Percentiles rank a stretch among this genome's conserved stretches.
phyloP scores from a whole-genome alignment of 2,113 vertebrate species.

The Riparia riparia region DNA sequence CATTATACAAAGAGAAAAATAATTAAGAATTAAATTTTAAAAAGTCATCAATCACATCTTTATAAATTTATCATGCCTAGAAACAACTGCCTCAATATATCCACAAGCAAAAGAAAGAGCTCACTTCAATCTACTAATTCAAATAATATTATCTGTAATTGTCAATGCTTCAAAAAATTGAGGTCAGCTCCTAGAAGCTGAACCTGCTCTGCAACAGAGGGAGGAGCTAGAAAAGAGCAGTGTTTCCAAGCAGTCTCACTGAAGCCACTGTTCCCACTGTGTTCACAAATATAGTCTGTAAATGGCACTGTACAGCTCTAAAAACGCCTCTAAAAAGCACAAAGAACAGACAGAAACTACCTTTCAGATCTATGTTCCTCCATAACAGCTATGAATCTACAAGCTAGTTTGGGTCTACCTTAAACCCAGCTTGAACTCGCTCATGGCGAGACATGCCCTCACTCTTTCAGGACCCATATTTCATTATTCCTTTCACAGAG shows the following conservation, averaged over 20 bases:
- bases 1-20: background rate
- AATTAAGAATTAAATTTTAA: background rate
- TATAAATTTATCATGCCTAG: background rate
- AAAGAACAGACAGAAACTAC: background rate
- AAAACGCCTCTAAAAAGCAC: background rate
- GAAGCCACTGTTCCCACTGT: background rate
- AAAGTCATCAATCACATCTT: background rate
- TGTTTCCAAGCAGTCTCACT: background rate
- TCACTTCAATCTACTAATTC: background rate
- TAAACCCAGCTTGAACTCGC: background rate
- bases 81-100: background rate
- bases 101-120: background rate
- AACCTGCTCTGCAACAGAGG: background rate
- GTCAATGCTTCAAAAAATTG: background rate
- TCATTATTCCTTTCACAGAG: background rate
- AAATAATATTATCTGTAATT: background rate
- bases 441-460: background rate
- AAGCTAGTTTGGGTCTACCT: background rate
- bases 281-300: background rate
- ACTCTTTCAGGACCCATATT: background rate
- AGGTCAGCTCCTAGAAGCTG: background rate
- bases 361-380: background rate
- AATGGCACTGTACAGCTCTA: background rate
- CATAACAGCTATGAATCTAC: background rate
- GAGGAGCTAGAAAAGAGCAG: background rate